Evolutionary conservation across 1,140 invertebrate species (phyloP).

Genomic region (Dendrolimus kikuchii): DNA sequence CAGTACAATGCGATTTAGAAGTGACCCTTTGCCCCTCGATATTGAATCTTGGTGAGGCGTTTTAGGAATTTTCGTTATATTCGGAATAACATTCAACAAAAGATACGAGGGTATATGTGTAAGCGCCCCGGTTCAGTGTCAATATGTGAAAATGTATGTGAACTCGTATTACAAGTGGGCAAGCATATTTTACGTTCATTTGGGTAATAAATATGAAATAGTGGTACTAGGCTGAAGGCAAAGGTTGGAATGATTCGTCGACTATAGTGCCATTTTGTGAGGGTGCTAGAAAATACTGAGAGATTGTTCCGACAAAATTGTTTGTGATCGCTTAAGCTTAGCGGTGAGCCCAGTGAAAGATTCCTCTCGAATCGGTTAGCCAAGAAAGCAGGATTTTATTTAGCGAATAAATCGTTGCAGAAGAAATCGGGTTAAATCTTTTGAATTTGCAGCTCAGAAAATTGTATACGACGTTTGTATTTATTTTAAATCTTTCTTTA

Average conservation of each 20-base stretch:
- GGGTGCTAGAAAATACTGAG: no score
- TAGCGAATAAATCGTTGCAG: no score
- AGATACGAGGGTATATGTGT: conserved; percentile 26
- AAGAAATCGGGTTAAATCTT: no score
- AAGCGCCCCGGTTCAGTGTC: conserved; percentile 19
- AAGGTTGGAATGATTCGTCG: neutral
- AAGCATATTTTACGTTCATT: conserved; percentile 6
- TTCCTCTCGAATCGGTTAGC: no score
- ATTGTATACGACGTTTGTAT: no score
- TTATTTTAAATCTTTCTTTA: no score
- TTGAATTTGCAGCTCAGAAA: no score
- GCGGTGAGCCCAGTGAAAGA: no score
- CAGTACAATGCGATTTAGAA: conserved; percentile 18
- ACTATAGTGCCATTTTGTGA: neutral
- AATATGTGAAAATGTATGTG: conserved; percentile 28
- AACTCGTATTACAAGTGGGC: conserved; percentile 8
- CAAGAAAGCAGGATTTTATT: no score
- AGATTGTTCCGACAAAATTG: no score
- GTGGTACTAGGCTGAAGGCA: no score
- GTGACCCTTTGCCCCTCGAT: conserved; percentile 23
- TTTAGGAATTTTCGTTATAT: conserved; percentile 30
- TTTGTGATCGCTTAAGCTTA: no score
- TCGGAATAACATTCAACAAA: conserved; percentile 28
- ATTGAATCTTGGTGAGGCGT: conserved; percentile 27
- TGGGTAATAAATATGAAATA: conserved; percentile 11